Conservation (phyloP, 92 coral and sea anemone genomes). For the Parazoanthus darwini region DNA sequence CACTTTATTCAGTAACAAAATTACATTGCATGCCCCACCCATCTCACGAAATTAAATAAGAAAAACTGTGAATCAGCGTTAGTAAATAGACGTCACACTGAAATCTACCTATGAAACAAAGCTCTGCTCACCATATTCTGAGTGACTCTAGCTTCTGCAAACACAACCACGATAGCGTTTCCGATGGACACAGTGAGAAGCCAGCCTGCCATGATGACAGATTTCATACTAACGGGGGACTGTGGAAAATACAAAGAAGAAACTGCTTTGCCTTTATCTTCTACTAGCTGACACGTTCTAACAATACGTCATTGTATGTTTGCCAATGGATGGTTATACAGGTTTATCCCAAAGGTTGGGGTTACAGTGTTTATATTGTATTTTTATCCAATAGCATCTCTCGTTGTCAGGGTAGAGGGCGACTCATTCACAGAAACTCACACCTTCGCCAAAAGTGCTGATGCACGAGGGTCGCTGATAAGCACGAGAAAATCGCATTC, state of each 20-base stretch:
- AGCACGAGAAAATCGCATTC: not conserved
- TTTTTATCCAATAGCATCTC: no score
- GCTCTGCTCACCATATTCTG: constrained; percentile 82
- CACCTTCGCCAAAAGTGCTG: not conserved
- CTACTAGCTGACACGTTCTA: no score
- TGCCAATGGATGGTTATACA: no score
- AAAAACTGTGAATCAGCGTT: no score
- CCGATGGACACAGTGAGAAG: constrained; percentile 95
- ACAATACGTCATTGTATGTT: no score
- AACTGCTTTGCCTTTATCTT: not conserved
- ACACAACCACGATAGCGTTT: constrained; percentile 92
- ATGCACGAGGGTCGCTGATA: not conserved
- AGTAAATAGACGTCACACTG: no score
- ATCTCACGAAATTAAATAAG: no score
- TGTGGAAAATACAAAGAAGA: constrained; percentile 16
- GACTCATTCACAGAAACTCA: not conserved
- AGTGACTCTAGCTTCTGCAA: constrained; percentile 96
- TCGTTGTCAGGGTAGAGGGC: no score
- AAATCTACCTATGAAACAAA: not conserved
- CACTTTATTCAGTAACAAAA: no score
- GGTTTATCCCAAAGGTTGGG: no score
- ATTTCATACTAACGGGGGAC: constrained; percentile 98
- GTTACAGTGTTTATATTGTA: no score
- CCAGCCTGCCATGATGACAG: constrained; percentile 99
- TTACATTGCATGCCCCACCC: no score